Evolutionary conservation across 1,140 invertebrate genomes (phyloP).

Genomic region (Oryctes rhinoceros): DNA sequence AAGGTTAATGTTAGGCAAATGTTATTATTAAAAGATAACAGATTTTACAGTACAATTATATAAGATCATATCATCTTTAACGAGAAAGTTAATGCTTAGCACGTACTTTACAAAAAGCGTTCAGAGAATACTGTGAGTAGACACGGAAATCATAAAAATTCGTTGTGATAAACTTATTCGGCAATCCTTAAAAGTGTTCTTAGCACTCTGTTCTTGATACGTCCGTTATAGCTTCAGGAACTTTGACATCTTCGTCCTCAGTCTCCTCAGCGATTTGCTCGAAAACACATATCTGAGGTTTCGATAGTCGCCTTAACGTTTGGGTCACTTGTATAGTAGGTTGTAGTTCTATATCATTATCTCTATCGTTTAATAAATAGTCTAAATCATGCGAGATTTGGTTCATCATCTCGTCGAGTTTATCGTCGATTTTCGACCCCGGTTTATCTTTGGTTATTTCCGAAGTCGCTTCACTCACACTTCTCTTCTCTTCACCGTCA

Average conservation of each 20-base stretch:
- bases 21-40: too few relatives aligned
- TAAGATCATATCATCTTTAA: too few relatives aligned
- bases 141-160: background rate
- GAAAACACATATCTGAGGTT: slow-evolving; percentile 38
- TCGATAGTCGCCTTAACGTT: slow-evolving; percentile 13
- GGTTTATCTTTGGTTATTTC: background rate
- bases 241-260: slow-evolving; percentile 39
- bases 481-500: slow-evolving; percentile 52
- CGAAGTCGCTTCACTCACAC: slow-evolving; percentile 34
- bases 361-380: slow-evolving; percentile 54
- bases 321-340: background rate
- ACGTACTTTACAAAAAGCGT: too few relatives aligned
- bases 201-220: slow-evolving; percentile 38
- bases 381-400: slow-evolving; percentile 58
- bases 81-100: too few relatives aligned
- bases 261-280: slow-evolving; percentile 36
- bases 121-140: too few relatives aligned
- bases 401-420: slow-evolving; percentile 57
- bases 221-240: slow-evolving; percentile 39
- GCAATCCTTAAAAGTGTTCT: background rate
- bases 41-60: too few relatives aligned
- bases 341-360: slow-evolving; percentile 26
- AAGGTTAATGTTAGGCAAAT: too few relatives aligned
- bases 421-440: slow-evolving; percentile 46
- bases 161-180: background rate